Conservation (phyloP, 2,888 invertebrate species). For the Platynereis dumerilii region DNA sequence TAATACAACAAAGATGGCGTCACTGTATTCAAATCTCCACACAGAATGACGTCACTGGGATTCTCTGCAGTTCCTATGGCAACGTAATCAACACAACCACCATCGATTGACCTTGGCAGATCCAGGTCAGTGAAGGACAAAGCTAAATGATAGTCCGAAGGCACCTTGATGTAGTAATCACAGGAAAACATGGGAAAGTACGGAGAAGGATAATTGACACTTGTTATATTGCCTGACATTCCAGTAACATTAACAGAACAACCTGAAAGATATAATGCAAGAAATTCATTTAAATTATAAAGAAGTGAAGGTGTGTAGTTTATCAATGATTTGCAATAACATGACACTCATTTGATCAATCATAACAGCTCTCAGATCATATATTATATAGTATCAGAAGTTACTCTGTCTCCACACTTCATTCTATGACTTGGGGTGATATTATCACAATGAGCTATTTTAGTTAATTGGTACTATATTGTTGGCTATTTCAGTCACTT, state of each 20-base stretch:
- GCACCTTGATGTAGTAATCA: constrained; percentile 11
- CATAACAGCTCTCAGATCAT: no score
- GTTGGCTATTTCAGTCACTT: no score
- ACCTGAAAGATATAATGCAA: constrained; percentile 3
- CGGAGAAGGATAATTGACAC: neutral
- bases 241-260: neutral
- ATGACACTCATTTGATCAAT: no score
- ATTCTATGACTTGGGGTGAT: no score
- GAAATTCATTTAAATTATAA: no score
- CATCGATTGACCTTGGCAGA: neutral
- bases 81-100: constrained; percentile 17
- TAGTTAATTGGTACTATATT: no score
- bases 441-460: no score
- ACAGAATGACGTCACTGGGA: neutral
- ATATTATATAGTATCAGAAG: no score
- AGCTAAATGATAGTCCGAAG: neutral
- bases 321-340: no score
- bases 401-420: no score
- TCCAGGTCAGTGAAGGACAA: constrained; percentile 4
- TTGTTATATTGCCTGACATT: neutral
- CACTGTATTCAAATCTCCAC: constrained; percentile 1
- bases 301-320: no score
- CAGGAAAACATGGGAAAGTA: constrained; percentile 16
- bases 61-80: constrained; percentile 6
- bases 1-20: constrained; percentile 3